Percentiles rank a stretch among this genome's conserved stretches.
Evolutionary conservation across 2,888 invertebrate species (phyloP).

Genomic region (Ormyrus labotus): DNA sequence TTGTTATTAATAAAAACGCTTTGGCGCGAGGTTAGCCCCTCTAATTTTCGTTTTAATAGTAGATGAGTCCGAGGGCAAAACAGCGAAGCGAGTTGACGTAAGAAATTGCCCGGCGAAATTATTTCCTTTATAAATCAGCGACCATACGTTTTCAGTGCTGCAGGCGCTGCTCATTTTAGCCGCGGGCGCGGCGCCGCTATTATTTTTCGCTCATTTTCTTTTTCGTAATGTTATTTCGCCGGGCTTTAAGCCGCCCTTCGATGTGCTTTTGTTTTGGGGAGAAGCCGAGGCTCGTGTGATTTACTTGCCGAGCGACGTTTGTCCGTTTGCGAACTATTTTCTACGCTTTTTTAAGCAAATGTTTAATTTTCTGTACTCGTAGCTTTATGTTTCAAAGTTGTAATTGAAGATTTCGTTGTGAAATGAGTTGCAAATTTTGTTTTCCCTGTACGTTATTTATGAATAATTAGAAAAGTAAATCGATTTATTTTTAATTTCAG

Average conservation of each 20-base stretch:
- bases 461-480: no score
- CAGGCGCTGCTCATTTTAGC: slow-evolving; percentile 39
- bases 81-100: slow-evolving; percentile 58
- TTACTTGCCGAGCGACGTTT: no score
- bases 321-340: no score
- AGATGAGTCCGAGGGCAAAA: slow-evolving; percentile 16
- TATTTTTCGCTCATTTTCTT: slow-evolving; percentile 52
- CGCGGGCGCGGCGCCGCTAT: slow-evolving; percentile 19
- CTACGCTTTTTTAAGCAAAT: no score
- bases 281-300: no score
- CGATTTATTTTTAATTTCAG: no score
- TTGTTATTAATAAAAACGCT: not conserved
- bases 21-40: not conserved
- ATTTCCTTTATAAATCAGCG: slow-evolving; percentile 74
- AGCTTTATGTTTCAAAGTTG: no score
- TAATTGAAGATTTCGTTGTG: no score
- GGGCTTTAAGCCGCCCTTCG: not conserved
- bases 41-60: slow-evolving; percentile 43
- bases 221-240: slow-evolving; percentile 10
- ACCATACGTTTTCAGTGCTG: slow-evolving; percentile 68
- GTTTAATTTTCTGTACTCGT: no score
- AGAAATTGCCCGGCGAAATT: slow-evolving; percentile 71
- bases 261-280: no score
- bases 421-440: no score
- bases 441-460: no score